A percentile compares a stretch with the other conserved stretches of the same genome.
Evolutionary conservation across 2,888 invertebrate genomes (phyloP).

Genomic region (Netelia melanura): DNA sequence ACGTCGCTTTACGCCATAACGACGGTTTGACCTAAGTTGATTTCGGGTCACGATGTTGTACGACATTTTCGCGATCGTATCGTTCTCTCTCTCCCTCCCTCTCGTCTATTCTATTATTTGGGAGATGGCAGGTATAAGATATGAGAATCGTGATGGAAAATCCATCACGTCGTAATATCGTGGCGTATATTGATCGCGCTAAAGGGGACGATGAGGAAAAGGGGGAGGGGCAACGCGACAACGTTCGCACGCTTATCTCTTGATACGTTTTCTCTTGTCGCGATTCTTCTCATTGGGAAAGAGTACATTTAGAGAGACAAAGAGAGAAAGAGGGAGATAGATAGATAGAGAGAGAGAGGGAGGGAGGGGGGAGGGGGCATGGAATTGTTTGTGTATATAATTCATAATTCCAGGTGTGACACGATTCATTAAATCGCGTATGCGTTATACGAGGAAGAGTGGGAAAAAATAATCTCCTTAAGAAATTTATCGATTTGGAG

Average conservation of each 20-base stretch:
- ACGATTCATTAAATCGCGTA: neutral
- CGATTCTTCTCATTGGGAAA: neutral
- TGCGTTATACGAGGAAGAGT: neutral
- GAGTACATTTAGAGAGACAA: neutral
- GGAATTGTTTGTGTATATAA: neutral
- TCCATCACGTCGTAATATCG: conserved; percentile 20
- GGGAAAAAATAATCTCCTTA: too few species aligned
- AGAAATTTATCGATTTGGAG: neutral
- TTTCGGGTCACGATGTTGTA: neutral
- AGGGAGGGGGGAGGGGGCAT: neutral
- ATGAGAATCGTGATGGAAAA: neutral
- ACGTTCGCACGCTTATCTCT: conserved; percentile 30
- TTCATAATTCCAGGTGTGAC: neutral
- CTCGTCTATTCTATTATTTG: neutral
- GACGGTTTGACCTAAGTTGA: neutral
- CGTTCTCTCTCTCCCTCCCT: neutral
- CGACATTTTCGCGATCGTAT: neutral
- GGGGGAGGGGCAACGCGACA: neutral
- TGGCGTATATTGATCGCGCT: conserved; percentile 18
- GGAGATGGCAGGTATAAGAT: neutral
- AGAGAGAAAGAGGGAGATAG: neutral
- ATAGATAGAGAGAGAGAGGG: neutral
- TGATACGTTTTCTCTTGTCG: neutral
- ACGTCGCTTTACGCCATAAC: neutral
- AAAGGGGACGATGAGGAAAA: neutral